Evolutionary conservation across 2,113 vertebrate genomes (phyloP), one percentile per base, ranked within the genome.

Genomic region (Heterotis niloticus): DNA sequence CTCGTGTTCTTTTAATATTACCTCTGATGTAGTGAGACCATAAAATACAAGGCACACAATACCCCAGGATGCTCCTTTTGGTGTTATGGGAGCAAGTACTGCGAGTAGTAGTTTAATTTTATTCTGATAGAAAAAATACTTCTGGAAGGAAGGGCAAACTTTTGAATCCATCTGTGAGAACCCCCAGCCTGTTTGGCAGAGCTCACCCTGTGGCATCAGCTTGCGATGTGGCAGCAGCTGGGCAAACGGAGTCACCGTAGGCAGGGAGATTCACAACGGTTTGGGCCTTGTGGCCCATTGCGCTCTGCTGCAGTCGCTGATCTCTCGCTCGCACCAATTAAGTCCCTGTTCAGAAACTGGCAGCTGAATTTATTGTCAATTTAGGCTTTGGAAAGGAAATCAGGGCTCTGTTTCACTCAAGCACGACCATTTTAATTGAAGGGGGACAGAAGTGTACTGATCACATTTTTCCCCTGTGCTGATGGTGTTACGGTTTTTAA

Each of bases 331-430:
- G 1, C 17, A 26, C 51, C 52, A 68, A 59, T 78, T 70, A 78
- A 24, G n/a, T 16, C 54, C 66, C 67, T 28, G 1, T 29, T 62
- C 11, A 60, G 66, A 26, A 70, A 60, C 67, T n/a, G 56, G 24
- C 54, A 14, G 66, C 20, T 24, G 26, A 78, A 70, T 78, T 69
- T 59, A 78, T 69, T 78, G 66, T 70, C 56, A 70, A 44, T 78
- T 78, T 69, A 4, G 23, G 16, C 12, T 68, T 60, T 44, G 26
- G 52, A 10, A 70, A 52, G 67, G 66, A 44, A 70, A 78, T 62
- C 66, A n/a, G 77, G 70, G 65, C 18, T 26, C 9, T 70, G 54
- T 62, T 69, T 78, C 56, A 44, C 13, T 34, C 9, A 20, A 26
- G 20, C 26, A 34, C 0, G 54, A 67, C 14, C 56, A 44, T 69